Conservation (phyloP, 2,113 vertebrate species). For the Microcebus lehilahytsara region DNA sequence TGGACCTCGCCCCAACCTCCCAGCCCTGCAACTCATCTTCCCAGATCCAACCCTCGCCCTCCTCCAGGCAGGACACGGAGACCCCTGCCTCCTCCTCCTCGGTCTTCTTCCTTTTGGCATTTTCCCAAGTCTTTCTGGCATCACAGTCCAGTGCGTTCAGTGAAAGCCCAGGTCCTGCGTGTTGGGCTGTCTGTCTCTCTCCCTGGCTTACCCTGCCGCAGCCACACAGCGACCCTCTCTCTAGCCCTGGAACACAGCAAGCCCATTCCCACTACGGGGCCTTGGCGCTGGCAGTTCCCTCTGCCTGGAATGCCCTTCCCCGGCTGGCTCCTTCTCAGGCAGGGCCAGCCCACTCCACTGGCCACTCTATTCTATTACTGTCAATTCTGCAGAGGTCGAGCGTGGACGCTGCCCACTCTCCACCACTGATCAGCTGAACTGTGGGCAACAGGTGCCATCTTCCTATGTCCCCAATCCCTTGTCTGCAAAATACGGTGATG, state of each 20-base stretch:
- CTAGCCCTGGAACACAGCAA: no score
- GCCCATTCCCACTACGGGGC: neutral
- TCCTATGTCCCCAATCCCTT: neutral
- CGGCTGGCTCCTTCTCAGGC: neutral
- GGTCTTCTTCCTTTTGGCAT: neutral
- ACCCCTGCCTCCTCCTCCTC: neutral
- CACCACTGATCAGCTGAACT: neutral
- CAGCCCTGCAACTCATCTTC: neutral
- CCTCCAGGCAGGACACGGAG: neutral
- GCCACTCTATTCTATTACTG: neutral
- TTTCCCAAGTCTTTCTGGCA: neutral
- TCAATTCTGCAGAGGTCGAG: neutral
- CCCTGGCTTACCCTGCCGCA: no score
- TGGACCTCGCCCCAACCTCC: neutral
- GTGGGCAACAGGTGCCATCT: no score
- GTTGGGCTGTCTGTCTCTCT: neutral
- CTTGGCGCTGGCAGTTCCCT: no score
- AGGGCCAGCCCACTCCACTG: neutral
- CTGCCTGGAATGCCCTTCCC: neutral
- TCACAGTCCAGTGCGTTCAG: neutral
- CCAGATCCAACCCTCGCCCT: neutral
- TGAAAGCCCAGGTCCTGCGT: neutral
- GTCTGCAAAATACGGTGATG: no score
- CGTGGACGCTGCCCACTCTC: rapidly evolving
- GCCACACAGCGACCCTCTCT: no score